Evolutionary conservation across 1,140 invertebrate genomes (phyloP).

Genomic region (Zelostemma sp.): DNA sequence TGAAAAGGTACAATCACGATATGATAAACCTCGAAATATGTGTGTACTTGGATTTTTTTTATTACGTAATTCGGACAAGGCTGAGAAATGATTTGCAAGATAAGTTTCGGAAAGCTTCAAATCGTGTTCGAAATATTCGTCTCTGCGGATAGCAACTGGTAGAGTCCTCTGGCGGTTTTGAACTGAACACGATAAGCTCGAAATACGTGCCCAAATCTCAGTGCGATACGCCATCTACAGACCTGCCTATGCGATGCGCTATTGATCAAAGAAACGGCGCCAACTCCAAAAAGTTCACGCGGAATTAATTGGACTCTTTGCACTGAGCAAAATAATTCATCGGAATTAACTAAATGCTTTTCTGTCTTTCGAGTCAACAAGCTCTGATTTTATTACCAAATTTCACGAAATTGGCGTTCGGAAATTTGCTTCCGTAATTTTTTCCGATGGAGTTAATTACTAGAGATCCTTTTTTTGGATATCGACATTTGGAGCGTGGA

Average conservation of each 20-base stretch:
- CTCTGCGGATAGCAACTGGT: slow-evolving; percentile 21
- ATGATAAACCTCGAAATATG: too few relatives aligned
- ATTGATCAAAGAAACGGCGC: slow-evolving; percentile 66
- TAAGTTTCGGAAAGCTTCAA: not conserved
- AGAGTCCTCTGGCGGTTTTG: slow-evolving; percentile 29
- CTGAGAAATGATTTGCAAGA: too few relatives aligned
- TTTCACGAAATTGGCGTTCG: not conserved
- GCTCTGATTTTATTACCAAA: not conserved
- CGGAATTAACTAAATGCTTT: not conserved
- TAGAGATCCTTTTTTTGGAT: too few relatives aligned
- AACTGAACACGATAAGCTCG: slow-evolving; percentile 27
- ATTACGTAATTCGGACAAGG: too few relatives aligned
- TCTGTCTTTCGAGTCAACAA: not conserved
- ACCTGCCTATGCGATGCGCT: slow-evolving; percentile 32
- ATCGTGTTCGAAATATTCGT: not conserved
- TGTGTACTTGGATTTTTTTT: too few relatives aligned
- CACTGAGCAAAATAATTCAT: not conserved
- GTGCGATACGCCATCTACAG: slow-evolving; percentile 59
- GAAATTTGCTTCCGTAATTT: not conserved
- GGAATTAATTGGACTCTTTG: slow-evolving; percentile 15
- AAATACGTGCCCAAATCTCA: slow-evolving; percentile 20
- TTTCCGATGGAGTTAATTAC: not conserved
- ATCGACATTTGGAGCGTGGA: too few relatives aligned
- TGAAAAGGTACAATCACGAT: too few relatives aligned
- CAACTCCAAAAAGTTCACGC: slow-evolving; percentile 47